These are phyloP conservation scores for Rhopalosiphum padi DNA, from an alignment of 1,140 invertebrate species.

Conservation along the genomic window DNA sequence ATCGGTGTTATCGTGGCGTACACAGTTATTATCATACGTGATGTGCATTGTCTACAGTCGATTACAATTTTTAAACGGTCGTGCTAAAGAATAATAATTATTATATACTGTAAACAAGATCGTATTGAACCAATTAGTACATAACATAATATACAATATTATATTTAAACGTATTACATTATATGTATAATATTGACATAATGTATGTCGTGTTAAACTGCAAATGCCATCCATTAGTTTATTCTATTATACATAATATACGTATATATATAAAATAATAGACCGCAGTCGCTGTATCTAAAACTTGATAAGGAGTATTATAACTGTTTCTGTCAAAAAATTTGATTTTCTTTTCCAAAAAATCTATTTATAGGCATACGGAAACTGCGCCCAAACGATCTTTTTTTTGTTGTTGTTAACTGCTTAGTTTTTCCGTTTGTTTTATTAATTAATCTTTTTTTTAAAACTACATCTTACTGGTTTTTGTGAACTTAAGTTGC, in stretches of 20 bases:
- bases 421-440: too few species aligned
- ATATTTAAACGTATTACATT: neutral
- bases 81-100: conserved; percentile 10
- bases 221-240: neutral
- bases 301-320: neutral
- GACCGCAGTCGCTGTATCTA: neutral
- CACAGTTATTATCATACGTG: conserved; percentile 25
- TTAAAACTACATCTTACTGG: too few species aligned
- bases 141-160: neutral
- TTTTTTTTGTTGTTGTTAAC: too few species aligned
- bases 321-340: too few species aligned
- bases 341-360: too few species aligned
- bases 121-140: neutral
- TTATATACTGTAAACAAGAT: neutral
- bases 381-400: too few species aligned
- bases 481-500: too few species aligned
- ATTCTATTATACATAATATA: neutral
- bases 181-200: neutral
- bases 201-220: neutral
- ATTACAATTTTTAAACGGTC: conserved; percentile 33
- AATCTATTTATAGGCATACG: too few species aligned
- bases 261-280: too few species aligned
- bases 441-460: too few species aligned
- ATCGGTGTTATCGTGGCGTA: neutral
- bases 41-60: conserved; percentile 13